Percentiles rank a stretch among this genome's conserved stretches.
These are phyloP conservation scores for Gambusia affinis DNA, from an alignment of 2,113 vertebrate genomes.

Conservation along the genomic window DNA sequence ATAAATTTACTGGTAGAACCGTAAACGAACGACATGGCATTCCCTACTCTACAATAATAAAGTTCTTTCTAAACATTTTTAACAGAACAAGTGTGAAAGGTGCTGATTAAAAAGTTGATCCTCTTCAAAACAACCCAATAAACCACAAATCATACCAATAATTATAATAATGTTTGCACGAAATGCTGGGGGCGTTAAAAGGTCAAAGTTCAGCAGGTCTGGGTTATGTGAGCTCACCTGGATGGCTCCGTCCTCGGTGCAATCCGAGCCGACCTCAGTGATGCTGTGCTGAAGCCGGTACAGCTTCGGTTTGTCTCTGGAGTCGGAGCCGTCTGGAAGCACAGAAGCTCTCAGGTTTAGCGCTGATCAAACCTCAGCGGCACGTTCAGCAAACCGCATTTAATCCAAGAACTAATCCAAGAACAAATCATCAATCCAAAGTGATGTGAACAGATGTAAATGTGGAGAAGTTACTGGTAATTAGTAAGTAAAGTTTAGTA, in stretches of 20 bases:
- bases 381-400: background rate
- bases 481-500: constrained; percentile 69
- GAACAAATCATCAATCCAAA: background rate
- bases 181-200: too few species aligned
- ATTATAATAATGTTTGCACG: too few species aligned
- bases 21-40: too few species aligned
- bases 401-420: background rate
- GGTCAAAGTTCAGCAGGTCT: too few species aligned
- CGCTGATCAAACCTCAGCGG: background rate
- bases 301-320: constrained; percentile 97
- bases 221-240: constrained; percentile 80
- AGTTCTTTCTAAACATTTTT: too few species aligned
- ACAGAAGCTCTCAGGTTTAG: constrained; percentile 28
- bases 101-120: too few species aligned
- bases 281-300: constrained; percentile 96
- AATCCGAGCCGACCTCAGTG: constrained; percentile 97
- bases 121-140: too few species aligned
- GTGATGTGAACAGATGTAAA: background rate
- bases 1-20: too few species aligned
- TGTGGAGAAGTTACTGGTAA: constrained; percentile 21
- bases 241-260: constrained; percentile 90
- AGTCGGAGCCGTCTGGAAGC: constrained; percentile 92
- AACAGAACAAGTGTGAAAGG: too few species aligned
- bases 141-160: too few species aligned
- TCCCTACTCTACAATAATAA: too few species aligned